Evolutionary conservation across 2,113 vertebrate species (phyloP), one percentile per base, ranked within the genome.

Genomic region (Hassar affinis): DNA sequence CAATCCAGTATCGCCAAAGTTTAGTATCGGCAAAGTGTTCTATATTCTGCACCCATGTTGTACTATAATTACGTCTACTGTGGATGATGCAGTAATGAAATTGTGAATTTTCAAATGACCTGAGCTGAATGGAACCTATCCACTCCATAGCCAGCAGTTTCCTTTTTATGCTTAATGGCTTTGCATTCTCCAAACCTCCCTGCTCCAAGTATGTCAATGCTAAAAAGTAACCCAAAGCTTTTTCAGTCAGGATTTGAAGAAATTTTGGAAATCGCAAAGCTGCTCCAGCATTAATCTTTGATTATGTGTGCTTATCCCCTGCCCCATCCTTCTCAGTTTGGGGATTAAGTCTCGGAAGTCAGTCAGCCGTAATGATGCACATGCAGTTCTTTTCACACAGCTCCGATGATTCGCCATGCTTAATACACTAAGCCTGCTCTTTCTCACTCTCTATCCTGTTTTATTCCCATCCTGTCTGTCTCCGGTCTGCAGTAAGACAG

Each of bases 221-320:
- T 86, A 82, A 88, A 86, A 81, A 86, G 80, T 80, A 86, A 88
- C 54, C 8, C 20, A 88, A 90, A 92, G 92, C 88, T 87, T 78
- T 89, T 87, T 91, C 86, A 84, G 81, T 90, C 84, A 88, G 90
- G 90, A 92, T 89, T 92, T 88, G 72, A 88, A 87, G 84, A 81
- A 66, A 85, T 85, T 64, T 86, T 33, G 17, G 79, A 81, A 84
- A 86, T 69, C 80, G 81, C 82, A 74, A 75, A 54, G 87, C 54
- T 82, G 74, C 71, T 88, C 35, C 25, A 79, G 61, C 83, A 87
- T 69, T 77, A 88, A 92, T 91, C 88, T 90, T 81, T 38, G 69
- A 89, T 90, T 87, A 64, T 33, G 35, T 82, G 78, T 54, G 42
- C 85, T 72, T 61, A 59, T n/a, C 12, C 82, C 79, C 72, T 79